Evolutionary conservation across 2,113 vertebrate species (phyloP), one percentile per base, ranked within the genome.

Genomic region (Chionomys nivalis): DNA sequence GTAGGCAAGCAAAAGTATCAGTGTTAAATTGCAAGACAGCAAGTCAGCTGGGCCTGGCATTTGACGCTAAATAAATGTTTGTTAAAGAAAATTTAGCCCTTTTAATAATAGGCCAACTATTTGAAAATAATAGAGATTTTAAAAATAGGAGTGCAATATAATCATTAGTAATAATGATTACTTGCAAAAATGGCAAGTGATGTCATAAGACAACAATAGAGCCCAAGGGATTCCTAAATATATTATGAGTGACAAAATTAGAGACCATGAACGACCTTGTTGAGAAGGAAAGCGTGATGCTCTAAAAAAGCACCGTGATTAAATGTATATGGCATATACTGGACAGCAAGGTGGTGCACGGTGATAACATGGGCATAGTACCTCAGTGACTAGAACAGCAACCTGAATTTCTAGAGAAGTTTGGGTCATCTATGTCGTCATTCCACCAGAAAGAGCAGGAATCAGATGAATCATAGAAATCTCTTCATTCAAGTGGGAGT

Each of bases 121-220:
- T 90, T 82, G 42, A 90, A 92, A 89, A 91, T 87, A 58, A 81
- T 42, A 39, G 19, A 95, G 83, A 89, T 88, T 94, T 24, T 44
- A 28, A 93, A 79, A 87, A 87, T 90, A 58, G 7, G 70, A 93
- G 26, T 36, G 3, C 42, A 96, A 10, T 81, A 76, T 95, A 36
- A 95, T 68, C 28, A 63, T 75, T 26, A 70, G n/a, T 63, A 95
- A 94, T 93, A 93, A 44, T 14, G 55, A 16, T 24, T 36, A 42
- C 19, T 87, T 89, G 42, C 82, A 44, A 1, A 52, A 55, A 79
- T 68, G 58, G 66, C 63, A 19, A 66, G 55, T 61, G 76, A 83
- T 63, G 26, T n/a, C 17, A 13, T 79, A 79, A 95, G 68, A 47
- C 72, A 55, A 47, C 16, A 39, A 10, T 87, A n/a, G 76, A 63